Evolutionary conservation across 2,113 vertebrate species (phyloP).

Genomic region (Sinocyclocheilus maitianheensis): DNA sequence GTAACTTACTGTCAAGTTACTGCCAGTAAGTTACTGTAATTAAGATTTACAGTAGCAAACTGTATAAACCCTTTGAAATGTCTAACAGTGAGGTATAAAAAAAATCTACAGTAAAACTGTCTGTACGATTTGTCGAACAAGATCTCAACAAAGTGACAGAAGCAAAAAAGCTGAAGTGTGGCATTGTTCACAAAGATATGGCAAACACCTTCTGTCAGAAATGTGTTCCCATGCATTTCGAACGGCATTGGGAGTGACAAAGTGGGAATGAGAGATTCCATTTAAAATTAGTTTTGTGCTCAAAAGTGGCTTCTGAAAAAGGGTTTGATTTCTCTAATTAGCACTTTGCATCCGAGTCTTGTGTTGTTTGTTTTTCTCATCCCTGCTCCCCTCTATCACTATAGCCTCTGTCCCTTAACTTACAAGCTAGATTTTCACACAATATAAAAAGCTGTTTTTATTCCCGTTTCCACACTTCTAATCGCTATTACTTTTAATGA

Average conservation of each 20-base stretch:
- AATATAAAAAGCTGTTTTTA: conserved; percentile 34
- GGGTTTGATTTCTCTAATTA: conserved; percentile 5
- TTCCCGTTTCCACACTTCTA: conserved; percentile 17
- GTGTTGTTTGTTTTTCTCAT: background rate
- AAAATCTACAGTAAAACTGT: background rate
- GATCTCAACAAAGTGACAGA: background rate
- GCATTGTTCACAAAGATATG: background rate
- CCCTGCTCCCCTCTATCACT: background rate
- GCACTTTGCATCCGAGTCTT: conserved; percentile 14
- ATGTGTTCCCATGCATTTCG: background rate
- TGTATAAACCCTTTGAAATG: no score
- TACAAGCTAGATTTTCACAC: background rate
- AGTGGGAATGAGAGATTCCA: conserved; percentile 18
- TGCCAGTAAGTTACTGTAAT: no score
- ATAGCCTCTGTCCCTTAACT: background rate
- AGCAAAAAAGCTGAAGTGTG: background rate
- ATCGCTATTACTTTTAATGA: conserved; percentile 62
- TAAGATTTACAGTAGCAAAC: no score
- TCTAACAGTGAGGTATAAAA: no score
- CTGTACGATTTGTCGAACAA: background rate
- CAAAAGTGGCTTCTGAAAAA: background rate
- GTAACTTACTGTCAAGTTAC: no score
- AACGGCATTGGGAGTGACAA: background rate
- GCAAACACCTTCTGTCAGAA: background rate
- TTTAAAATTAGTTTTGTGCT: background rate